A percentile compares a stretch with the other conserved stretches of the same genome.
Conservation (phyloP, 2,797 vertebrate genomes). For the Gambelia wislizenii region DNA sequence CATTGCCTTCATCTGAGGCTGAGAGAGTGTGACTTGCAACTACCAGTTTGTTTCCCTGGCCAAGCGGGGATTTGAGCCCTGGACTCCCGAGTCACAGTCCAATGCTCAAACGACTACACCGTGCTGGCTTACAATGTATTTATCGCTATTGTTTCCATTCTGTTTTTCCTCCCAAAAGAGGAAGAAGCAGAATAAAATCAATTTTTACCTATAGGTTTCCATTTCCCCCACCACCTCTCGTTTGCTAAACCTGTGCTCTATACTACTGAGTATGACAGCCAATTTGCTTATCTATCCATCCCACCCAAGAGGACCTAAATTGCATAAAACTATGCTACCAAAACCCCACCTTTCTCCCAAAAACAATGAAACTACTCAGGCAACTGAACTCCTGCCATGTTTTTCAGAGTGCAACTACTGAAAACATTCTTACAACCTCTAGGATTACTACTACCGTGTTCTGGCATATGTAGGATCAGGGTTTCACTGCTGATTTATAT, state of each 20-base stretch:
- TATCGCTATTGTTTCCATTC: neutral
- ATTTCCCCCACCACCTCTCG: neutral
- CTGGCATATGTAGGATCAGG: constrained; percentile 14
- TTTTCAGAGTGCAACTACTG: constrained; percentile 58
- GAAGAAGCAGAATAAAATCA: neutral
- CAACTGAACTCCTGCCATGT: constrained; percentile 37
- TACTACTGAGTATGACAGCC: constrained; percentile 37
- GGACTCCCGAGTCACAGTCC: no score
- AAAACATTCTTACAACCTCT: constrained; percentile 39
- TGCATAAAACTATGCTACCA: constrained; percentile 50
- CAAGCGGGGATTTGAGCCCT: no score
- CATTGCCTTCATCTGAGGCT: no score
- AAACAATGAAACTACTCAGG: constrained; percentile 21
- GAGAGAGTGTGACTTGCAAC: no score
- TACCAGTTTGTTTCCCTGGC: no score
- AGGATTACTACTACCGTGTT: constrained; percentile 36
- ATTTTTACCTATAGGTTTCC: neutral
- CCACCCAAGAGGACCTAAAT: neutral
- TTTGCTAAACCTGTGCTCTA: neutral
- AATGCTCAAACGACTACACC: no score
- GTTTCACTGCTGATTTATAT: constrained; percentile 40
- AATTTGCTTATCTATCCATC: neutral
- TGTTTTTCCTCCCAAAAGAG: neutral
- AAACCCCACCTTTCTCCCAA: no score
- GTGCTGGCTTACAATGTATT: neutral